Evolutionary conservation across 2,888 invertebrate species (phyloP).

Genomic region (Acrobasis repandana): DNA sequence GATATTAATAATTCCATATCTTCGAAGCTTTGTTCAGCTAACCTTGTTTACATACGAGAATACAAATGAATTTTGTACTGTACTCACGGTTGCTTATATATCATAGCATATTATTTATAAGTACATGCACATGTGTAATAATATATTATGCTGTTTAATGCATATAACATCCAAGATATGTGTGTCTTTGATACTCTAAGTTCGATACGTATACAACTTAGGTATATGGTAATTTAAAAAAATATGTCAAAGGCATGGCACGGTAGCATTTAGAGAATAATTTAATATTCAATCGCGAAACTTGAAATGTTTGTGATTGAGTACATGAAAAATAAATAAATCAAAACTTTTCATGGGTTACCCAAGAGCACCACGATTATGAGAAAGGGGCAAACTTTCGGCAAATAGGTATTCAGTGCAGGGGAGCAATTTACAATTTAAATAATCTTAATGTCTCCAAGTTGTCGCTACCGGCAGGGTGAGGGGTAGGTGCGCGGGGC

Average conservation of each 20-base stretch:
- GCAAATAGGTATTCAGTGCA: conserved; percentile 81
- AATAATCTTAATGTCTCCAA: conserved; percentile 82
- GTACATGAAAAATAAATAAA: conserved; percentile 4
- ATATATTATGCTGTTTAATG: too few species aligned
- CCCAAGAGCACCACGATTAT: conserved; percentile 44
- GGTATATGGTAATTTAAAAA: too few species aligned
- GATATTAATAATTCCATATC: conserved; percentile 34
- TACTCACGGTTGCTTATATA: not conserved
- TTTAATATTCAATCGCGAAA: not conserved
- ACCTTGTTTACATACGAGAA: conserved; percentile 13
- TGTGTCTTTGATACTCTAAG: too few species aligned
- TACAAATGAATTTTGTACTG: not conserved
- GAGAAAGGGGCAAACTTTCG: conserved; percentile 64
- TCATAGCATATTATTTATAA: not conserved
- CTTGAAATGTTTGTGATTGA: not conserved
- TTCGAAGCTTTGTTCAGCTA: conserved; percentile 17
- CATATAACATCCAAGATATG: too few species aligned
- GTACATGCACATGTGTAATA: too few species aligned
- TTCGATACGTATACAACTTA: too few species aligned
- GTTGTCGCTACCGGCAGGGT: conserved; percentile 59
- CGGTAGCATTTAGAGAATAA: too few species aligned
- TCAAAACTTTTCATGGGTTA: conserved; percentile 27
- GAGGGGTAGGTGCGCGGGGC: conserved; percentile 38
- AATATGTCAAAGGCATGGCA: too few species aligned
- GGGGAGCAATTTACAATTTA: conserved; percentile 81